Base-by-base conservation (phyloP, 2,888 invertebrate genomes). In the Pristionchus arcanus region DNA sequence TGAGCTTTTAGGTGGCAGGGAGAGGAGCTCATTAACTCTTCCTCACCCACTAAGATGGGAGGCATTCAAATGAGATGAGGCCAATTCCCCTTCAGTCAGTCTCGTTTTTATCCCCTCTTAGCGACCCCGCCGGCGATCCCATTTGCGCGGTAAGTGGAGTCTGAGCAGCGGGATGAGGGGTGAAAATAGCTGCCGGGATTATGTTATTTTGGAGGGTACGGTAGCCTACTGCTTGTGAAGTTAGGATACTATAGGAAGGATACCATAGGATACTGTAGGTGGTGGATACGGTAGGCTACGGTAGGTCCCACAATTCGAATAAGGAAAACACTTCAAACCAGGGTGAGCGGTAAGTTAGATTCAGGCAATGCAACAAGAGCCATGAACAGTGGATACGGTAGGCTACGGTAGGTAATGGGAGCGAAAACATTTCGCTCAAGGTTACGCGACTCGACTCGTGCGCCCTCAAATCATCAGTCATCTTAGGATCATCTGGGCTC, bases 21-120 rank as follows among this genome's bases (percentile, higher is more conserved):
- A n/a, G n/a, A n/a, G n/a, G n/a, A 34, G 71, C 71, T 71, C 71
- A 71, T 71, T 71, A 66, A 25, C 66, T 0, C 66, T 28, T 2
- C 25, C 28, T 15, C n/a, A 16, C n/a, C n/a, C n/a, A n/a, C n/a
- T 28, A 19, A 28, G 71, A 31, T 13, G 2, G 31, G 19, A 19
- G 71, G 71, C 71, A 71, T 71, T 71, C 71, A 71, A 71, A 71
- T 71, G 71, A 71, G 71, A 71, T 71, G 71, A 71, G 71, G 34
- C 21, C 71, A 31, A 71, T 71, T 34, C 71, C 9, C 42, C n/a
- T n/a, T 13, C 42, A n/a, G 42, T 49, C 42, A 49, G 42, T 49
- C 34, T 31, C 71, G 34, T 31, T 71, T 71, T 71, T 71, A 19
- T 34, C 71, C 34, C 13, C 71, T 28, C 3, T 34, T 34, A 59